phyloP scores from a whole-genome alignment of 2,888 invertebrate species.

The Antheraea yamamai region DNA sequence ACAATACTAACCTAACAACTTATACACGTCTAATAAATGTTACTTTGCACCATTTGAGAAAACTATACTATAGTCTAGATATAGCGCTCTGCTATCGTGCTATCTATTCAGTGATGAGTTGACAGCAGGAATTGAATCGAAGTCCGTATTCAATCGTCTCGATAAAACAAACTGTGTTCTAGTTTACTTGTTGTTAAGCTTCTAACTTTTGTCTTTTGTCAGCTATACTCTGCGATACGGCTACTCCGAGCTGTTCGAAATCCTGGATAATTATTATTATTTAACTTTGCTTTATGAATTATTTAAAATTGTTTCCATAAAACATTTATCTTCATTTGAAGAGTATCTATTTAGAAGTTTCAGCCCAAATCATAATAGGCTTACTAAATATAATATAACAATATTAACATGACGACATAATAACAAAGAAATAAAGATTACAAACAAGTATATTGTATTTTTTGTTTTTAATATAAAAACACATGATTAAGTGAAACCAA shows the following conservation, averaged over 20 bases:
- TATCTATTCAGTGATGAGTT: conserved; percentile 1
- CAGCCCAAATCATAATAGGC: neutral
- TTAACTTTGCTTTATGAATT: neutral
- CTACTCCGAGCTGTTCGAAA: neutral
- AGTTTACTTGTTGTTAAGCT: conserved; percentile 7
- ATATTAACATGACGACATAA: neutral
- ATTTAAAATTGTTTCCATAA: neutral
- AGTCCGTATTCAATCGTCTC: conserved; percentile 1
- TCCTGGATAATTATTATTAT: neutral
- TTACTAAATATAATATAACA: neutral
- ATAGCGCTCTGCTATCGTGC: neutral
- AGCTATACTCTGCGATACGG: neutral
- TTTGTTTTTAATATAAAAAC: too few relatives aligned
- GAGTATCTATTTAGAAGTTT: neutral
- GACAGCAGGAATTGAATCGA: conserved; percentile 12
- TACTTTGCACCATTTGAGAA: neutral
- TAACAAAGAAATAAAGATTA: neutral
- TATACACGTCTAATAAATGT: neutral
- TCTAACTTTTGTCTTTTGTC: conserved; percentile 10
- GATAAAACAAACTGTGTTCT: conserved; percentile 10
- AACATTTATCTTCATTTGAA: neutral
- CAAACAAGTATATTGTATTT: too few relatives aligned
- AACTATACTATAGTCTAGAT: neutral
- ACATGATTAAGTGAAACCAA: too few relatives aligned
- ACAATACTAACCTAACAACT: neutral